Base-by-base conservation (phyloP, 2,888 invertebrate genomes). In the Pemphredon lugubris region DNA sequence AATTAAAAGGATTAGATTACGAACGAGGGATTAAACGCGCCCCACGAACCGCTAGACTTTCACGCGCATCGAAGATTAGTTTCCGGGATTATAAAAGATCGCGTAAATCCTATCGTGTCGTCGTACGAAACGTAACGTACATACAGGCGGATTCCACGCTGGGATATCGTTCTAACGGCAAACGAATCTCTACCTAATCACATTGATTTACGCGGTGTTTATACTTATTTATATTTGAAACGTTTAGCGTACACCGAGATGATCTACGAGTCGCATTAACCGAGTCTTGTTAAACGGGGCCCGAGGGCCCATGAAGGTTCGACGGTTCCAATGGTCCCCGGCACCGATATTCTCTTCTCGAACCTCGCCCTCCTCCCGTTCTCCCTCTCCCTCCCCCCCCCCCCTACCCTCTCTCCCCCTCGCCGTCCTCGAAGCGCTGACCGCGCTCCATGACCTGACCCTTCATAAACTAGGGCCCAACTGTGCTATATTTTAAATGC, bases 391-490 rank as follows among this genome's bases (percentile, higher is more conserved):
- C 26, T 57, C 59, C 57, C 60, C 53, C 44, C 58, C 74, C 66
- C 59, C 55, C 14, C 42, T 32, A 39, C 57, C 26, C 37, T 53
- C 39, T 47, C 54, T 13, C 72, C 73, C 73, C 73, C 63, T 73
- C 76, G 74, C 78, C 83, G 74, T 67, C 75, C 86, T 63, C 81
- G 84, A 78, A 85, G 88, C 88, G 87, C 88, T 86, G 88, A 75
- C 78, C 83, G 74, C 68, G 76, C 86, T 63, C 81, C 84, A 78
- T 86, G 88, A 88, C 88, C 88, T 86, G 88, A 88, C 86, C 88
- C 88, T 88, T 88, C 88, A 88, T 88, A 88, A 88, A 88, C 88
- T 88, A 88, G 87, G 82, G 84, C 86, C 86, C 86, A 87, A 88
- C 88, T 86, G 86, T 84, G 86, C 86, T 87, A 86, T 88, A 88